Evolutionary conservation across 2,888 invertebrate species (phyloP).

Genomic region (Spodoptera exigua): DNA sequence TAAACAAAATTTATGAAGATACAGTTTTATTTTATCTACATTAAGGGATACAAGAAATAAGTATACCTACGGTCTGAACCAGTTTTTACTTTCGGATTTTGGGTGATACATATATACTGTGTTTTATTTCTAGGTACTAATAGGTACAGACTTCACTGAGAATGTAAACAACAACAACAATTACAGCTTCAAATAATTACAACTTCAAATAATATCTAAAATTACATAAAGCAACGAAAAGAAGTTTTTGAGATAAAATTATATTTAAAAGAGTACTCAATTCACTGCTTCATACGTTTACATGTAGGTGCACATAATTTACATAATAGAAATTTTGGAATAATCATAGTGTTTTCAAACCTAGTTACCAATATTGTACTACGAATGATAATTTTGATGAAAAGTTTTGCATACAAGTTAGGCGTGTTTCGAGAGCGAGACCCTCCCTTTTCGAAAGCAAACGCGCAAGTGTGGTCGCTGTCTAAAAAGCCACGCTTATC

Average conservation of each 20-base stretch:
- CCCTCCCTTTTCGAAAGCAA: slow-evolving; percentile 24
- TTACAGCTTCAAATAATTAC: no score
- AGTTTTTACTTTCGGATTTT: slow-evolving; percentile 12
- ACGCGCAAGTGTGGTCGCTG: slow-evolving; percentile 35
- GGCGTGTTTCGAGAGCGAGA: slow-evolving; percentile 34
- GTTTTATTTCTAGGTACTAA: slow-evolving; percentile 12
- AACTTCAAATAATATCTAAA: no score
- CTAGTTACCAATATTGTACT: slow-evolving; percentile 42
- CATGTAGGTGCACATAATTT: no score
- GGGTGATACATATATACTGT: slow-evolving; percentile 13
- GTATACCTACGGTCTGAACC: slow-evolving; percentile 11
- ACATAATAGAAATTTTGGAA: no score
- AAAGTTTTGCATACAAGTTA: slow-evolving; percentile 55
- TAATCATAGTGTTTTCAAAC: no score
- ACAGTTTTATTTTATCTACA: slow-evolving; percentile 41
- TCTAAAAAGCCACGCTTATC: slow-evolving; percentile 52
- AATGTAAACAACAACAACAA: no score
- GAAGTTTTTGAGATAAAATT: no score
- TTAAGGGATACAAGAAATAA: slow-evolving; percentile 24
- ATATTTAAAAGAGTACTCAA: no score
- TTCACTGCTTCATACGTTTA: no score
- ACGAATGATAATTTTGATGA: slow-evolving; percentile 45
- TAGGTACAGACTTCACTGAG: no score
- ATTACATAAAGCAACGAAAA: no score
- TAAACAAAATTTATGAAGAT: slow-evolving; percentile 47